Base-by-base conservation (phyloP, 1,140 invertebrate genomes). In the Samia ricini region DNA sequence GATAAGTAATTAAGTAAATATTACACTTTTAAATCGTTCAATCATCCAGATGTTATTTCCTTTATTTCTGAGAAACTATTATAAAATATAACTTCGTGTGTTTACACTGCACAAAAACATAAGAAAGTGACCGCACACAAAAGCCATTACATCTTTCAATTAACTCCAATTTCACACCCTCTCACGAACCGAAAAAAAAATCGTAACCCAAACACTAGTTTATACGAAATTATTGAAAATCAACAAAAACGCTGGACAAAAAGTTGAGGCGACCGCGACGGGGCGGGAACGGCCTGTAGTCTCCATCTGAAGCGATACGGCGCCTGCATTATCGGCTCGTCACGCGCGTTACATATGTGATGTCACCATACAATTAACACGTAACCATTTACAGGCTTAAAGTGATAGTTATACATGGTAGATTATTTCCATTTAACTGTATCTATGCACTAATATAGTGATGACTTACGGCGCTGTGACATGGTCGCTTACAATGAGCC, bases 141-240 rank as follows among this genome's bases (percentile, higher is more conserved):
- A 86, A 85, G 79, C 76, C 77, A 81, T 87, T 85, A 85, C 79
- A 83, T 83, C 77, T 76, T 83, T 77, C 82, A 85, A 90, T 90
- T 90, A 90, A 83, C 76, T 87, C 51, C 82, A 72, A 90, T 90
- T 90, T 90, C 87, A 90, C 87, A 90, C 82, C 73, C 81, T 87
- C 86, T 88, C 87, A 90, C 83, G 87, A 90, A 90, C 87, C 87
- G 85, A 86, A 84, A 88, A 90, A 86, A 84, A 88, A 90, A 90
- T 90, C 83, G 85, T 83, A 90, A 79, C 75, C 82, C 88, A 90
- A 90, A 90, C 88, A 90, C 88, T 90, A 85, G 88, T 88, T 90
- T 88, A 86, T 81, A 79, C 79, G 79, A 88, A 85, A 88, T 90
- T 90, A 88, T 79, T 77, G 77, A 85, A 86, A 88, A 85, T 72